Evolutionary conservation across 2,888 invertebrate species (phyloP).

Genomic region (Drepana falcataria): DNA sequence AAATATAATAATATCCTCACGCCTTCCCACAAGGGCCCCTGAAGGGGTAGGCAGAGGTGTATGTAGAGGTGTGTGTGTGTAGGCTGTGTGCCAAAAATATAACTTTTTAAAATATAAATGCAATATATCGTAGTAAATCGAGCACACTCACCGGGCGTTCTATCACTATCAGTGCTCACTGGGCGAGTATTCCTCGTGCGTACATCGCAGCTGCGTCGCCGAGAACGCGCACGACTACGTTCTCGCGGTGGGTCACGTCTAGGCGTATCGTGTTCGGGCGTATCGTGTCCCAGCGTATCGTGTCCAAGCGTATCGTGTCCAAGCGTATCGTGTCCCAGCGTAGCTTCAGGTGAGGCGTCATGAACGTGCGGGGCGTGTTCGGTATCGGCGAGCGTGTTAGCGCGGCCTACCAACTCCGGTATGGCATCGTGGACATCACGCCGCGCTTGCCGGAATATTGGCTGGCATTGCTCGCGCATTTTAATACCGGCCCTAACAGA

Average conservation of each 20-base stretch:
- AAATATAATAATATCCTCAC: too few relatives aligned
- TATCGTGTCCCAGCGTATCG: neutral
- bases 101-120: too few relatives aligned
- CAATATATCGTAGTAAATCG: too few relatives aligned
- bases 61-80: too few relatives aligned
- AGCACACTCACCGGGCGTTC: constrained; percentile 27
- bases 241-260: neutral
- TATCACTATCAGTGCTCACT: constrained; percentile 33
- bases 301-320: constrained; percentile 4
- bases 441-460: constrained; percentile 87
- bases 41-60: too few relatives aligned
- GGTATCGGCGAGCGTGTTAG: constrained; percentile 11
- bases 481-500: constrained; percentile 85
- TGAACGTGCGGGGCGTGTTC: neutral
- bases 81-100: too few relatives aligned
- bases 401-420: constrained; percentile 43
- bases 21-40: too few relatives aligned
- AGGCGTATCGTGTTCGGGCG: neutral
- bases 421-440: constrained; percentile 83
- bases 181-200: constrained; percentile 4
- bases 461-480: constrained; percentile 92
- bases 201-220: constrained; percentile 8
- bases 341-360: too few relatives aligned
- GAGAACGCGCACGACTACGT: constrained; percentile 2
- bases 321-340: neutral